Percentiles rank a stretch among this genome's conserved stretches.
Conservation (phyloP, 2,888 invertebrate genomes). For the Drosophila nr. medialis region DNA sequence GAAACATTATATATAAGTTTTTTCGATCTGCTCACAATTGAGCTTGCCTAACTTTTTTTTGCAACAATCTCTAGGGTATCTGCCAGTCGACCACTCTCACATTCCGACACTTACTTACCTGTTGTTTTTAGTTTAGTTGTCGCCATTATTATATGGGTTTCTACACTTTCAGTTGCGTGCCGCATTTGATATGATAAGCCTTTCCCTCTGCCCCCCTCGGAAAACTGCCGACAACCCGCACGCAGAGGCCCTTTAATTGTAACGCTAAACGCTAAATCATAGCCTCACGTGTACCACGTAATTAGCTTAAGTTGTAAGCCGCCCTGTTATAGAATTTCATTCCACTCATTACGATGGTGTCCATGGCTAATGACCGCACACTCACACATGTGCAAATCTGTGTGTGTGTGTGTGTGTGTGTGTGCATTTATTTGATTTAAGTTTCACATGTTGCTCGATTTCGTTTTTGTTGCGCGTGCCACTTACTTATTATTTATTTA, state of each 20-base stretch:
- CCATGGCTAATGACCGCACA: conserved; percentile 40
- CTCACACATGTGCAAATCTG: not conserved
- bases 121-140: conserved; percentile 52
- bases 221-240: not conserved
- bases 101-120: not conserved
- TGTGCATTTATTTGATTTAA: conserved; percentile 22
- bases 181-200: conserved; percentile 72
- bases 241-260: conserved; percentile 66
- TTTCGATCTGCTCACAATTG: not conserved
- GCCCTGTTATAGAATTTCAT: conserved; percentile 59
- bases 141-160: conserved; percentile 64
- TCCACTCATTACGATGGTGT: conserved; percentile 55
- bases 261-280: conserved; percentile 78
- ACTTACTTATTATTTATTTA: not conserved
- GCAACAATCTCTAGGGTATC: conserved; percentile 7
- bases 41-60: not conserved
- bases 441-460: conserved; percentile 26
- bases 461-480: not conserved
- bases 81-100: not conserved
- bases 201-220: conserved; percentile 8
- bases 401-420: not conserved
- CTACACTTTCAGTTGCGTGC: conserved; percentile 65
- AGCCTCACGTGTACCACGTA: conserved; percentile 76
- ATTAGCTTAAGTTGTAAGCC: conserved; percentile 78
- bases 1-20: not conserved